phyloP scores from a whole-genome alignment of 2,888 invertebrate genomes.

The Congeria kusceri region DNA sequence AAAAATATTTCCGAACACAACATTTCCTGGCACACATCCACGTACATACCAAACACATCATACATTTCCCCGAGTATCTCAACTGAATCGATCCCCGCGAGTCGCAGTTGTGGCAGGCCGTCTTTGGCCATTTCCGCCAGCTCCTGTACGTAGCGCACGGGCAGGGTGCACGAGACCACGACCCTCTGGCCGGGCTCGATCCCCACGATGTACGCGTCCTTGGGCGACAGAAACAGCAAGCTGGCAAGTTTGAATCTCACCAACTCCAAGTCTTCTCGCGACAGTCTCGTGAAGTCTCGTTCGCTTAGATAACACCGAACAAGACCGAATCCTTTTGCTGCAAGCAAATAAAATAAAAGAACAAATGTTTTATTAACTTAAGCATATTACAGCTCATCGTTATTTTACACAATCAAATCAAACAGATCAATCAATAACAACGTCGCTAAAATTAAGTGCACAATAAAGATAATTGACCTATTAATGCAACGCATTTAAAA shows the following conservation, averaged over 20 bases:
- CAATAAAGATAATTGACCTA: too few relatives aligned
- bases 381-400: too few relatives aligned
- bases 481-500: too few relatives aligned
- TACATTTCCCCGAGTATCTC: conserved; percentile 32
- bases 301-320: conserved; percentile 44
- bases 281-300: conserved; percentile 45
- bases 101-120: conserved; percentile 30
- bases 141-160: conserved; percentile 30
- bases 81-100: conserved; percentile 35
- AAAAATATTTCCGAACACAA: too few relatives aligned
- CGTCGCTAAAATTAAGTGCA: too few relatives aligned
- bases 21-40: background rate
- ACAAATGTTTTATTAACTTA: too few relatives aligned
- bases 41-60: conserved; percentile 16
- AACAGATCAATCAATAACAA: too few relatives aligned
- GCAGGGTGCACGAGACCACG: conserved; percentile 32
- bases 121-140: conserved; percentile 23
- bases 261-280: conserved; percentile 37
- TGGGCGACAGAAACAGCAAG: conserved; percentile 42
- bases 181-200: conserved; percentile 49
- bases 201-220: conserved; percentile 42
- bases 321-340: conserved; percentile 35
- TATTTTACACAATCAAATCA: too few relatives aligned
- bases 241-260: conserved; percentile 34
- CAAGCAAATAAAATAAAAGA: conserved; percentile 22